Evolutionary conservation across 2,797 vertebrate genomes (phyloP).

Genomic region (Cichlasoma orientale): DNA sequence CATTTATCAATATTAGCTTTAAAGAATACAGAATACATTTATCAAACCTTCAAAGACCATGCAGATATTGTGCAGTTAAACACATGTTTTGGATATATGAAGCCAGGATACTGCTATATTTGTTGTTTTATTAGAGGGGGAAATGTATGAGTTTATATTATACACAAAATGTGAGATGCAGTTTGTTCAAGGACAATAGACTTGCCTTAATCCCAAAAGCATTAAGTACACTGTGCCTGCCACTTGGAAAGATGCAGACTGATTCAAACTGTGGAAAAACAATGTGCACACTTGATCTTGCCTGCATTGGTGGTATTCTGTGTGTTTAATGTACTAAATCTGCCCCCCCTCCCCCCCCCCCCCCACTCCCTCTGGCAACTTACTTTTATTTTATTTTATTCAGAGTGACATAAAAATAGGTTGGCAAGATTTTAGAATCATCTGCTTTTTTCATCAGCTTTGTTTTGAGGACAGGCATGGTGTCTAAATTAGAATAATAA

Average conservation of each 20-base stretch:
- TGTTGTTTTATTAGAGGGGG: too few species aligned
- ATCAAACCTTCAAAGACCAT: not conserved
- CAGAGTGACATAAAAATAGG: not conserved
- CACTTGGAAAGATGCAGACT: not conserved
- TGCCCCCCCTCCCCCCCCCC: fast-evolving
- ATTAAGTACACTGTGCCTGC: not conserved
- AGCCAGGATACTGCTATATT: not conserved
- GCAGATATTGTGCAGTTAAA: not conserved
- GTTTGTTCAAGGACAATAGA: not conserved
- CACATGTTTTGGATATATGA: not conserved
- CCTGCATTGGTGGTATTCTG: not conserved
- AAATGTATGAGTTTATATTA: not conserved
- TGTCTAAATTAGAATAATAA: not conserved
- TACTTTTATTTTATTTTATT: not conserved
- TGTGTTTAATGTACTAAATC: not conserved
- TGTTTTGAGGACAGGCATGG: not conserved
- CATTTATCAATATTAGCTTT: not conserved
- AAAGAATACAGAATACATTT: not conserved
- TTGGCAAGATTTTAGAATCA: not conserved
- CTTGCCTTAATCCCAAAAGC: not conserved
- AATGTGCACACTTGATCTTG: not conserved
- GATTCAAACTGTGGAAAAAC: not conserved
- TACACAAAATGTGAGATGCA: not conserved
- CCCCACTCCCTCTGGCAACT: too few species aligned
- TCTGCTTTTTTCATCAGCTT: not conserved